Percentiles rank a stretch among this genome's conserved stretches.
phyloP scores from a whole-genome alignment of 2,888 invertebrate genomes.

The Drosophila paucipuncta region DNA sequence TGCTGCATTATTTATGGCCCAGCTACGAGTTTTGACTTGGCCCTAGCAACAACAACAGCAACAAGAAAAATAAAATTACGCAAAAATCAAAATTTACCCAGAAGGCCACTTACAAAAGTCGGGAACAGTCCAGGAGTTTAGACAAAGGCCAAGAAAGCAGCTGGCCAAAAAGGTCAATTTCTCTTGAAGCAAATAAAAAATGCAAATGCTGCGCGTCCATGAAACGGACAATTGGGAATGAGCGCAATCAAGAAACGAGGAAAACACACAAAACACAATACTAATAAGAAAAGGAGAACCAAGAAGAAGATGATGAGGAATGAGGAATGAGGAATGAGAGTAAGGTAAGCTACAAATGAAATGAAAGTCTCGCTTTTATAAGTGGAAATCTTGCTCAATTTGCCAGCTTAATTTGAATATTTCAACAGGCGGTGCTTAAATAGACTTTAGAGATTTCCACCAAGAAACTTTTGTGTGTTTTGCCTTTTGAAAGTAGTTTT shows the following conservation, averaged over 20 bases:
- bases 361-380: conserved; percentile 49
- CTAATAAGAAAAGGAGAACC: conserved; percentile 23
- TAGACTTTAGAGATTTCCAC: conserved; percentile 62
- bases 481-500: conserved; percentile 9
- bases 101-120: conserved; percentile 68
- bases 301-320: neutral
- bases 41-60: conserved; percentile 13
- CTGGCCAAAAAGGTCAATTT: conserved; percentile 41
- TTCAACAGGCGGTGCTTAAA: conserved; percentile 51
- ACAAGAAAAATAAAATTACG: conserved; percentile 57
- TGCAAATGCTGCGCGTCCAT: conserved; percentile 66
- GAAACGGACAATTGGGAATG: conserved; percentile 75
- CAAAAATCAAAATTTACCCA: conserved; percentile 76
- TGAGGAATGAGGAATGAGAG: neutral
- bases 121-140: conserved; percentile 21
- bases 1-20: conserved; percentile 65
- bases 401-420: conserved; percentile 66
- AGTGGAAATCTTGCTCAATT: conserved; percentile 56
- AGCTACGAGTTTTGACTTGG: conserved; percentile 61
- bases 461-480: neutral
- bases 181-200: conserved; percentile 62
- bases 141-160: conserved; percentile 11
- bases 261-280: neutral
- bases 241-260: conserved; percentile 26
- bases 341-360: conserved; percentile 50